phyloP scores from a whole-genome alignment of 2,888 invertebrate genomes.

The Pristionchus japonicus region DNA sequence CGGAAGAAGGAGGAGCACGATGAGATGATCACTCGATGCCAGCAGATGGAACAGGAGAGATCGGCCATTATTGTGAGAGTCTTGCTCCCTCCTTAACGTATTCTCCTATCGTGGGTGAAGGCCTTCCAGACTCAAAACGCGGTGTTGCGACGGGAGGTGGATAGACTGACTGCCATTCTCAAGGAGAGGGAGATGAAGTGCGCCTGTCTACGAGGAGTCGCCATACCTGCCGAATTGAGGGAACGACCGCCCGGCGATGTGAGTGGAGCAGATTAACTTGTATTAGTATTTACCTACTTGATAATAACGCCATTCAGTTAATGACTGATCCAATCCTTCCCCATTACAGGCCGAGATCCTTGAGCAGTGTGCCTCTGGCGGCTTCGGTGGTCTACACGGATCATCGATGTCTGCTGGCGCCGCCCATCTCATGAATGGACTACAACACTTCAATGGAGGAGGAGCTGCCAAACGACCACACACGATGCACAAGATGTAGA shows the following conservation, averaged over 20 bases:
- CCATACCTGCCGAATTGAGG: slow-evolving; percentile 49
- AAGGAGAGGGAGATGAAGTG: slow-evolving; percentile 68
- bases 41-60: slow-evolving; percentile 69
- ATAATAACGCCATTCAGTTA: too few relatives aligned
- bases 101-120: background rate
- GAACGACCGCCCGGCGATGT: slow-evolving; percentile 47
- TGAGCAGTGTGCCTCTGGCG: slow-evolving; percentile 44
- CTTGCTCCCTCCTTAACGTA: background rate
- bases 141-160: slow-evolving; percentile 71
- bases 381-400: slow-evolving; percentile 37
- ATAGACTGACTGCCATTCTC: slow-evolving; percentile 67
- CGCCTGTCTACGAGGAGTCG: slow-evolving; percentile 64
- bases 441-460: slow-evolving; percentile 39
- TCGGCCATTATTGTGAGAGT: slow-evolving; percentile 55
- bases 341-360: slow-evolving; percentile 51
- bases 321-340: background rate
- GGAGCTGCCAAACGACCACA: background rate
- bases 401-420: slow-evolving; percentile 48
- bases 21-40: slow-evolving; percentile 71
- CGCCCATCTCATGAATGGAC: slow-evolving; percentile 55
- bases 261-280: background rate
- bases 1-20: slow-evolving; percentile 75
- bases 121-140: slow-evolving; percentile 70
- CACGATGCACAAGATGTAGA: slow-evolving; percentile 38
- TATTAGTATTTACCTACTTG: background rate